Conservation (phyloP, 2,888 invertebrate genomes). For the Conchocele bisecta region DNA sequence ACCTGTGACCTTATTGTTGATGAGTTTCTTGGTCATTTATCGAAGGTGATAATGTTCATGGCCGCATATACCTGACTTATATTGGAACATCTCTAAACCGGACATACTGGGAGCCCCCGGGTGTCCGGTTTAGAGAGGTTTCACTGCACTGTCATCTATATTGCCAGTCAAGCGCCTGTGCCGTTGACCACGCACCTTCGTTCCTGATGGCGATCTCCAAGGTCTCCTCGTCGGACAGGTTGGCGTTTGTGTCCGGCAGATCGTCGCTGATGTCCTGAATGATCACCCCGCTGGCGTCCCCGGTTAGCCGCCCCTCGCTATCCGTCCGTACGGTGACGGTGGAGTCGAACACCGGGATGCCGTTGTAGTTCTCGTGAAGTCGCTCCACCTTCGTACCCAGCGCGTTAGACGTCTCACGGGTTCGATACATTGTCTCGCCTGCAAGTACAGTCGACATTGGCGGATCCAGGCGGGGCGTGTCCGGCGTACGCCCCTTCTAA, state of each 20-base stretch:
- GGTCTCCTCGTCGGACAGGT: conserved; percentile 36
- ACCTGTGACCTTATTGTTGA: too few relatives aligned
- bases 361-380: conserved; percentile 58
- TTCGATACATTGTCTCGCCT: conserved; percentile 37
- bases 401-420: conserved; percentile 32
- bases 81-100: too few relatives aligned
- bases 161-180: too few relatives aligned
- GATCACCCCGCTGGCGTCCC: conserved; percentile 55
- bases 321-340: conserved; percentile 57
- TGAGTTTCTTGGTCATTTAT: too few relatives aligned
- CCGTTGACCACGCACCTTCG: too few relatives aligned
- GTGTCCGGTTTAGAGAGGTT: too few relatives aligned
- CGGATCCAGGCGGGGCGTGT: too few relatives aligned
- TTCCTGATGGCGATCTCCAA: conserved; percentile 21
- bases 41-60: background rate
- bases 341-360: conserved; percentile 59
- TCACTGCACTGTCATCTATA: too few relatives aligned
- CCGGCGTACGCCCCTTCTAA: too few relatives aligned
- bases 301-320: conserved; percentile 38
- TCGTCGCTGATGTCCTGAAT: conserved; percentile 58
- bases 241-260: conserved; percentile 27
- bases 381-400: conserved; percentile 56
- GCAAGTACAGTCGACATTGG: too few relatives aligned
- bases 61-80: too few relatives aligned
- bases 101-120: too few relatives aligned